Conservation (phyloP, 1,140 invertebrate species). For the Aphaenogaster floridana region DNA sequence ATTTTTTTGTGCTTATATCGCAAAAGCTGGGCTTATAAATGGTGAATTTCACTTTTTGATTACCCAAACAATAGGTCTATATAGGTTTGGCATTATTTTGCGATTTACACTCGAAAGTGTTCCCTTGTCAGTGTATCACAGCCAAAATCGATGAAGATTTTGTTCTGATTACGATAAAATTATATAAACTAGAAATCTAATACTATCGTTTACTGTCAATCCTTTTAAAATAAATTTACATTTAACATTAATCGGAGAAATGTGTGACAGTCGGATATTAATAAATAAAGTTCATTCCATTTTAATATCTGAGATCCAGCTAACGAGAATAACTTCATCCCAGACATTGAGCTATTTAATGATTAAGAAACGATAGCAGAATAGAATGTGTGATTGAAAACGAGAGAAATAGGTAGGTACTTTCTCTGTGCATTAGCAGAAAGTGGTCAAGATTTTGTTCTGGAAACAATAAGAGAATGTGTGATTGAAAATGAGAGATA, state of each 20-base stretch:
- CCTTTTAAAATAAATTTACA: not conserved
- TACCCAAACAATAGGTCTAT: no score
- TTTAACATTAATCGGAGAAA: not conserved
- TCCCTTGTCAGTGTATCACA: not conserved
- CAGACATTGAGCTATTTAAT: not conserved
- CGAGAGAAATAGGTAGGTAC: no score
- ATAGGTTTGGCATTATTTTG: no score
- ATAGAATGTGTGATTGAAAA: no score
- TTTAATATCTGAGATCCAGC: not conserved
- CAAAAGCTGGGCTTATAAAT: no score
- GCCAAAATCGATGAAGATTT: not conserved
- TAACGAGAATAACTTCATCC: constrained; percentile 1
- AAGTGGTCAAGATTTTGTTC: no score
- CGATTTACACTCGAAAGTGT: no score
- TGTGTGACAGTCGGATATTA: not conserved
- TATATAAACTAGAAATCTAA: not conserved
- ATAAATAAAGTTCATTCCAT: constrained; percentile 3
- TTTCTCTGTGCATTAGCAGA: no score
- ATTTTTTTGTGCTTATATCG: no score
- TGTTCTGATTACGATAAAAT: not conserved
- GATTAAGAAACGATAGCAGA: no score
- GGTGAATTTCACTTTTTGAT: no score
- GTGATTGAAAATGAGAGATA: not conserved
- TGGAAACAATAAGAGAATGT: not conserved
- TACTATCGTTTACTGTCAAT: not conserved